These are phyloP conservation scores for Moxostoma hubbsi DNA, from an alignment of 2,797 vertebrate genomes.

Conservation along the genomic window DNA sequence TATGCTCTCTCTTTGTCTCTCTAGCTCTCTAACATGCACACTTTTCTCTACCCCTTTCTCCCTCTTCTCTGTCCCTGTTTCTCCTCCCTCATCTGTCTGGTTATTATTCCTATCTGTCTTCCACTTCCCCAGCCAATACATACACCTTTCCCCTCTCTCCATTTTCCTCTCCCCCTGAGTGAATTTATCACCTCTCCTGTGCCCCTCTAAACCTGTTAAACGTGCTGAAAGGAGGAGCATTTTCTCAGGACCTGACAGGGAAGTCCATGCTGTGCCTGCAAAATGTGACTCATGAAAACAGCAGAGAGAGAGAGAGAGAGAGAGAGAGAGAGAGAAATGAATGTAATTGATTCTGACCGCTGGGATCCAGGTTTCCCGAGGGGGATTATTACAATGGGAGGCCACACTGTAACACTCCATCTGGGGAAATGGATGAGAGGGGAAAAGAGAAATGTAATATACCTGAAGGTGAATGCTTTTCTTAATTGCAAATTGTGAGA, in stretches of 20 bases:
- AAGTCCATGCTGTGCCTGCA: constrained; percentile 57
- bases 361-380: constrained; percentile 69
- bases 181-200: constrained; percentile 67
- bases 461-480: constrained; percentile 55
- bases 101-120: constrained; percentile 7
- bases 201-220: constrained; percentile 71
- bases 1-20: no score
- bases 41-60: no score
- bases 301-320: not conserved
- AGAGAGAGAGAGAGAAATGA: constrained; percentile 47
- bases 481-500: constrained; percentile 62
- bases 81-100: no score
- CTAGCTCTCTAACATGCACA: no score
- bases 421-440: constrained; percentile 2
- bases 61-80: no score
- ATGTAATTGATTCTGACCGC: constrained; percentile 76
- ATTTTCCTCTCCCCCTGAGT: constrained; percentile 61
- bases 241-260: constrained; percentile 69
- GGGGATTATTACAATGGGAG: constrained; percentile 63
- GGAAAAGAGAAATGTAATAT: constrained; percentile 20
- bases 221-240: constrained; percentile 65
- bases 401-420: constrained; percentile 61
- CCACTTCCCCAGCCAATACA: constrained; percentile 26
- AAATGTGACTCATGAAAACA: constrained; percentile 69
- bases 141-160: constrained; percentile 37